A percentile compares a stretch with the other conserved stretches of the same genome.
Evolutionary conservation across 2,113 vertebrate species (phyloP).

Genomic region (Mormyrus lacerda): DNA sequence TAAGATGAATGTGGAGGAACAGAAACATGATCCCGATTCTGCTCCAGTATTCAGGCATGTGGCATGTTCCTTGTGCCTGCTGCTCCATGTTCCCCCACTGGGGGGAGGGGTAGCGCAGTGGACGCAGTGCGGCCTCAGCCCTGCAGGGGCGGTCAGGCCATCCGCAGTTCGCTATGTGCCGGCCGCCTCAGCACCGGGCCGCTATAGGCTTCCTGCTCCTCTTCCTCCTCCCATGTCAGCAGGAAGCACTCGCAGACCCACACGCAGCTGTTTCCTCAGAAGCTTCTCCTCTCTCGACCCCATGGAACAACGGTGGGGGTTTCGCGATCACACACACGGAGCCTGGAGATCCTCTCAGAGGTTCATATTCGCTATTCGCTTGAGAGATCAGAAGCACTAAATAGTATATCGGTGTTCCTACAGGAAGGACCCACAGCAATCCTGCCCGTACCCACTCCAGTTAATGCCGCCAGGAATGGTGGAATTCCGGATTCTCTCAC

Average conservation of each 20-base stretch:
- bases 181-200: background rate
- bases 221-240: background rate
- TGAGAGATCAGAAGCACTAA: background rate
- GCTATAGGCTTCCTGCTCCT: background rate
- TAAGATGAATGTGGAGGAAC: background rate
- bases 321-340: background rate
- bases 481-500: background rate
- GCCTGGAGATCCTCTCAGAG: background rate
- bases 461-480: background rate
- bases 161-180: background rate
- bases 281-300: background rate
- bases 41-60: background rate
- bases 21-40: background rate
- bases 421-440: background rate
- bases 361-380: background rate
- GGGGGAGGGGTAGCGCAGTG: background rate
- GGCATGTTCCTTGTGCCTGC: background rate
- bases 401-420: background rate
- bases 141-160: background rate
- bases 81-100: background rate
- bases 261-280: background rate
- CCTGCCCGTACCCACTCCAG: background rate
- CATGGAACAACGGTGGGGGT: background rate
- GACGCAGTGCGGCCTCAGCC: background rate
- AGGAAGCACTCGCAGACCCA: background rate